These are phyloP conservation scores for Miichthys miiuy DNA, from an alignment of 2,797 vertebrate species.

Conservation along the genomic window DNA sequence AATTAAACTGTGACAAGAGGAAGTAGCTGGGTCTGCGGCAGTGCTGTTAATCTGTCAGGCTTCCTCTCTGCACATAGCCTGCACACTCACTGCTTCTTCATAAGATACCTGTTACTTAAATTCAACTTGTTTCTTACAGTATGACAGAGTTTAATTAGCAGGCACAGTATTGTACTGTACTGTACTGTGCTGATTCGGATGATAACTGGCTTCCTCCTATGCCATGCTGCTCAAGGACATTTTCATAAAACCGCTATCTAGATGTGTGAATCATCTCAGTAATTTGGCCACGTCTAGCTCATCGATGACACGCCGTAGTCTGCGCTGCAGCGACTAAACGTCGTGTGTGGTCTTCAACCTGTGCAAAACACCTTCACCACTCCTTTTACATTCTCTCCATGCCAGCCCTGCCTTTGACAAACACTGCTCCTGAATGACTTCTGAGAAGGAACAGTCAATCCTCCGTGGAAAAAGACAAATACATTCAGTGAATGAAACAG, in stretches of 20 bases:
- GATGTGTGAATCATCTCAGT: not conserved
- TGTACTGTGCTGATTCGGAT: not conserved
- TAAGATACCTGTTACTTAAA: slow-evolving; percentile 13
- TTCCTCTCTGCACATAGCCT: slow-evolving; percentile 71
- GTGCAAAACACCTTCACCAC: slow-evolving; percentile 55
- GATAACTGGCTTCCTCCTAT: not conserved
- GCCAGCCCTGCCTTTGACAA: slow-evolving; percentile 79
- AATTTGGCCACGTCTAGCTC: slow-evolving; percentile 7
- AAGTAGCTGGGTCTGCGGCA: slow-evolving; percentile 74
- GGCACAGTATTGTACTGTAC: no score
- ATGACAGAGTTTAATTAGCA: not conserved
- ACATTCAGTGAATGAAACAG: not conserved
- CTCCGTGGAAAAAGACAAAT: not conserved
- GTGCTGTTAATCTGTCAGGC: slow-evolving; percentile 72
- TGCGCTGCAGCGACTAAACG: not conserved
- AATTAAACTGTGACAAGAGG: slow-evolving; percentile 79
- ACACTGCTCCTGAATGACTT: slow-evolving; percentile 69
- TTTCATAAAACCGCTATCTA: not conserved
- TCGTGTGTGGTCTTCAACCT: slow-evolving; percentile 20
- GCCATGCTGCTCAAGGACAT: not conserved
- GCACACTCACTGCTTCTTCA: slow-evolving; percentile 31
- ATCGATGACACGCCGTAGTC: slow-evolving; percentile 23
- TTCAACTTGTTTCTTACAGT: not conserved
- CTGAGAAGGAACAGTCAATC: slow-evolving; percentile 41
- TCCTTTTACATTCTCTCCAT: slow-evolving; percentile 73